Conservation (phyloP, 2,797 vertebrate species). For the Melanotaenia maccullochi region DNA sequence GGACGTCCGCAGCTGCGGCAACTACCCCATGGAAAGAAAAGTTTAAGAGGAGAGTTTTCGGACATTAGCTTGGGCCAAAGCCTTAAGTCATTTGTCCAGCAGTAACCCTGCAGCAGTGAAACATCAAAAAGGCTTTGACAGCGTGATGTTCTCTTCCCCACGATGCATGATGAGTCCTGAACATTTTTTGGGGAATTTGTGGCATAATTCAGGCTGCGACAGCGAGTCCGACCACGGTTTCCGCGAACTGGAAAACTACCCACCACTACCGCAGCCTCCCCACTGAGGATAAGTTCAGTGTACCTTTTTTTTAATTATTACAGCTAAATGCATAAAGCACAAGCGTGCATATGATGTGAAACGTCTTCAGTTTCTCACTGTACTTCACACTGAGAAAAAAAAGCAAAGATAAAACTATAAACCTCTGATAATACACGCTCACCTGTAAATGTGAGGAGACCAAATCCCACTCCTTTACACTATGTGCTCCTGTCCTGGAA, state of each 20-base stretch:
- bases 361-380: background rate
- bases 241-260: background rate
- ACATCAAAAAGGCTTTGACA: constrained; percentile 53
- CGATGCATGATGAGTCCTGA: constrained; percentile 9
- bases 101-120: constrained; percentile 64
- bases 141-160: constrained; percentile 39
- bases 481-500: constrained; percentile 40
- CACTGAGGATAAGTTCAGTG: background rate
- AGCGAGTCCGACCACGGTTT: background rate
- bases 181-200: constrained; percentile 4
- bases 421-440: constrained; percentile 24
- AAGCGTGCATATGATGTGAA: background rate
- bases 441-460: constrained; percentile 56
- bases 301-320: background rate
- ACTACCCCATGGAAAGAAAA: constrained; percentile 16
- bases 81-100: constrained; percentile 54
- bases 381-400: background rate
- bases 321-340: background rate
- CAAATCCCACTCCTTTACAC: constrained; percentile 39
- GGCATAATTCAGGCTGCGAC: constrained; percentile 19
- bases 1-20: constrained; percentile 15
- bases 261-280: background rate
- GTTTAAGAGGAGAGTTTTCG: constrained; percentile 33
- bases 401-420: background rate
- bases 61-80: constrained; percentile 7